Conservation (phyloP, 1,140 invertebrate genomes). For the Pomphorhynchus laevis region DNA sequence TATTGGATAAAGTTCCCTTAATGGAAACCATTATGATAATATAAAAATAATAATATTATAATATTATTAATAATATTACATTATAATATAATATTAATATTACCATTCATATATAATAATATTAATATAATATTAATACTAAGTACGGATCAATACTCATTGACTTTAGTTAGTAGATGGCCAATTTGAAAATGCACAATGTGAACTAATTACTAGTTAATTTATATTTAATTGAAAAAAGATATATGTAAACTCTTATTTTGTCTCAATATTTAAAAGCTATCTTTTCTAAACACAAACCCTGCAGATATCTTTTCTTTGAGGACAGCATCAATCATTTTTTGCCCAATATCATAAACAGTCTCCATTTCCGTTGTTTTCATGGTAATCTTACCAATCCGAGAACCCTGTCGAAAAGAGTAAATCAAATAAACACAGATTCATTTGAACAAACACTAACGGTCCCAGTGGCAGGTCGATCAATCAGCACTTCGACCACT, state of each 20-base stretch:
- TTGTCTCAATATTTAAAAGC: neutral
- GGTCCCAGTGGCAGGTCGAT: constrained; percentile 50
- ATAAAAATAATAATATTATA: too few species aligned
- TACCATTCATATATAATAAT: too few species aligned
- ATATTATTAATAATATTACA: too few species aligned
- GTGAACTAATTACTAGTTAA: constrained; percentile 12
- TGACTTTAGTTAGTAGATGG: too few species aligned
- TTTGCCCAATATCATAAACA: constrained; percentile 78
- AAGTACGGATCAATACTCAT: too few species aligned
- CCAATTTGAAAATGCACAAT: too few species aligned
- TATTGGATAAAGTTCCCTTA: too few species aligned
- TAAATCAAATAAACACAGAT: constrained; percentile 1
- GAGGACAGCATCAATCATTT: constrained; percentile 82
- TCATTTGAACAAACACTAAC: constrained; percentile 14
- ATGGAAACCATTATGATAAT: too few species aligned
- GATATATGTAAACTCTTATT: neutral
- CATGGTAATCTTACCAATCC: constrained; percentile 53
- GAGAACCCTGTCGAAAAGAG: constrained; percentile 29
- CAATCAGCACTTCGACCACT: constrained; percentile 82
- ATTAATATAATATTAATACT: too few species aligned
- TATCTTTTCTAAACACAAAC: constrained; percentile 13
- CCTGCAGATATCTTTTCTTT: constrained; percentile 51
- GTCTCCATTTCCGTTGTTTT: constrained; percentile 99
- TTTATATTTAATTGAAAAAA: constrained; percentile 11
- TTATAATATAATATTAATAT: too few species aligned